Evolutionary conservation across 2,797 vertebrate genomes (phyloP), one percentile per base, ranked within the genome.

Genomic region (Eospalax fontanierii): DNA sequence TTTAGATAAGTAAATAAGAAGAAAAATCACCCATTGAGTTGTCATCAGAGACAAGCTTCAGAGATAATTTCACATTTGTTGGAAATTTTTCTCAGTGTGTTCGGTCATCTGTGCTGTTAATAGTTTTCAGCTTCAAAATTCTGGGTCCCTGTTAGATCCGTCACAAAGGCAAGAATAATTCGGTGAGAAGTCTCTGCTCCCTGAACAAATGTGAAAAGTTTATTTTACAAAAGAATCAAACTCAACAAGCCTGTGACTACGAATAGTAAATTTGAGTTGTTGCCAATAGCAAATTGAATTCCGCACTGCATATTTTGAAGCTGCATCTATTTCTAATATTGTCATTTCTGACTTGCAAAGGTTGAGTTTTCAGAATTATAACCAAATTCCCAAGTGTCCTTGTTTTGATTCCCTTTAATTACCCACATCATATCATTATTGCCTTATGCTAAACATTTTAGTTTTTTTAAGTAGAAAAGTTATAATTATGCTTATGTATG

Each of bases 331-430:
- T 80, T 70, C 22, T 54, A 90, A 10, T 79, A 65, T 74, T 73
- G 80, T 12, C 93, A 68, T 54, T 89, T 94, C 26, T 87, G 89
- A 95, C 57, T 93, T 35, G 91, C 35, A 73, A 90, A 96, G 89
- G 22, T 30, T 87, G 86, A 81, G 22, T 74, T 95, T 89, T 79
- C 40, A 91, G 94, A 92, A 84, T 65, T 24, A 30, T 30, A 82
- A 91, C 33, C 30, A 75, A 66, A 85, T 90, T 79, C 94, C 65
- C 43, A 89, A 6, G 66, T 89, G 76, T 95, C 78, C 12, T 75
- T 33, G 4, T 85, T 93, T 79, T 93, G 54, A 95, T 75, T 94
- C 74, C 87, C 33, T 90, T 79, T 73, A 93, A 82, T 78, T 82
- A 79, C 91, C 21, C 63, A 96, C 2, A 54, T 5, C 0, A 6